These are phyloP conservation scores for Panagrolaimus sp. DNA, from an alignment of 1,140 invertebrate genomes.

Conservation along the genomic window DNA sequence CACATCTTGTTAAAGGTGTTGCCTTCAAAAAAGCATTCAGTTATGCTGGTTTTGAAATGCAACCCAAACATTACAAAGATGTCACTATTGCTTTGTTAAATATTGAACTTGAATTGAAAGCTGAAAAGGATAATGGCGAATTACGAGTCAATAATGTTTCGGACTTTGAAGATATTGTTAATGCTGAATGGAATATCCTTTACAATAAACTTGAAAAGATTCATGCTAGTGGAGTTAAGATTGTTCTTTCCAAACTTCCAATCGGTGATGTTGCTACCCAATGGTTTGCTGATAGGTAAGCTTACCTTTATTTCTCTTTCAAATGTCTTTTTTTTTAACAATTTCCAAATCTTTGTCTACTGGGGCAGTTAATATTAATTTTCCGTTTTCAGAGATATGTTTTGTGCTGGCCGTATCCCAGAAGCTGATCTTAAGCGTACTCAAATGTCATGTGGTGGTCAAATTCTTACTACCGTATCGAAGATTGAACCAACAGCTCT, in stretches of 20 bases:
- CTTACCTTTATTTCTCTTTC: background rate
- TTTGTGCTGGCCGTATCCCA: conserved; percentile 92
- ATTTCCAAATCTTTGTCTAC: no score
- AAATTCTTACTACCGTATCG: conserved; percentile 81
- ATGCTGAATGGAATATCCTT: conserved; percentile 96
- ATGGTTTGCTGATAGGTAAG: conserved; percentile 87
- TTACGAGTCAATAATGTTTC: conserved; percentile 82
- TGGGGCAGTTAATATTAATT: no score
- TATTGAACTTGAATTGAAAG: conserved; percentile 94
- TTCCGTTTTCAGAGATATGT: conserved; percentile 75
- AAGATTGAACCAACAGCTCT: conserved; percentile 74
- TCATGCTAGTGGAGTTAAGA: conserved; percentile 84
- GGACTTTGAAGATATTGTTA: conserved; percentile 71
- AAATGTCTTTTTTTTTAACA: conserved; percentile 3
- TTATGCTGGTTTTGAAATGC: conserved; percentile 99
- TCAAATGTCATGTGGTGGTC: conserved; percentile 82
- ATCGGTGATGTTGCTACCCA: conserved; percentile 99
- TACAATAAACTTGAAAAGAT: conserved; percentile 92
- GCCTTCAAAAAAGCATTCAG: conserved; percentile 99
- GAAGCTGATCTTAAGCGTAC: conserved; percentile 93
- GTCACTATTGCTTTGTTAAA: conserved; percentile 95
- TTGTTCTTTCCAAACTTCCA: conserved; percentile 92
- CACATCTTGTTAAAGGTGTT: conserved; percentile 82
- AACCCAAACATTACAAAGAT: conserved; percentile 75
- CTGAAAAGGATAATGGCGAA: conserved; percentile 96